phyloP scores from a whole-genome alignment of 37 sponge, comb jelly and placozoan genomes.

The Amphimedon queenslandica region DNA sequence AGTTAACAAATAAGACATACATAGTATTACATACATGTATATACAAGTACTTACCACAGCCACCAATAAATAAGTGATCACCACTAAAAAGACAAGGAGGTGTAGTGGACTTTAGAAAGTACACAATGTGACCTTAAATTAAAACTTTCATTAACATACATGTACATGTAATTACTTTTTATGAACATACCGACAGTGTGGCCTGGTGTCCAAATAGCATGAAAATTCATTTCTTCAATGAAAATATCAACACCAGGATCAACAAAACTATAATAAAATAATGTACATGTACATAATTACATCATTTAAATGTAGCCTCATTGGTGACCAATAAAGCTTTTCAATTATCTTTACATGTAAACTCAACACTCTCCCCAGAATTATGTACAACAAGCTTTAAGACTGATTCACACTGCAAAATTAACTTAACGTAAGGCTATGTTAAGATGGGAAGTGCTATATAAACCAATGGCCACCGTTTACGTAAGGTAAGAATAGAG shows the following conservation, averaged over 20 bases:
- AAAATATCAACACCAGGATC: not conserved
- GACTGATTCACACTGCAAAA: too few species aligned
- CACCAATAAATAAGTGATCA: slow-evolving; percentile 72
- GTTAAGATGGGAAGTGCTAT: too few species aligned
- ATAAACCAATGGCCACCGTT: too few species aligned
- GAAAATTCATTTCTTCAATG: slow-evolving; percentile 35
- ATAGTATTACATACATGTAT: not conserved
- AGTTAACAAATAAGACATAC: not conserved
- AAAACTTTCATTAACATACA: not conserved
- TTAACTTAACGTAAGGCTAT: too few species aligned
- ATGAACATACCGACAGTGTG: slow-evolving; percentile 51
- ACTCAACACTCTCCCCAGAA: too few species aligned
- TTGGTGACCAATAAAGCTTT: too few species aligned
- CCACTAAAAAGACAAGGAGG: slow-evolving; percentile 73
- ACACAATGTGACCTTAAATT: slow-evolving; percentile 64
- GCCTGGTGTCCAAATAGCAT: slow-evolving; percentile 61
- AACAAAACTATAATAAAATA: not conserved
- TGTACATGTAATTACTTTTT: too few species aligned
- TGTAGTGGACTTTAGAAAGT: slow-evolving; percentile 20
- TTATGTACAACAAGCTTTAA: too few species aligned
- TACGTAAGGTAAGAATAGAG: too few species aligned
- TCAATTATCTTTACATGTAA: too few species aligned
- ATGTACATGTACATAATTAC: not conserved
- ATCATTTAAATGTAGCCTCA: too few species aligned
- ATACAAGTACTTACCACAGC: slow-evolving; percentile 40